Conservation (phyloP, 2,888 invertebrate species). For the Hartigia nigra region DNA sequence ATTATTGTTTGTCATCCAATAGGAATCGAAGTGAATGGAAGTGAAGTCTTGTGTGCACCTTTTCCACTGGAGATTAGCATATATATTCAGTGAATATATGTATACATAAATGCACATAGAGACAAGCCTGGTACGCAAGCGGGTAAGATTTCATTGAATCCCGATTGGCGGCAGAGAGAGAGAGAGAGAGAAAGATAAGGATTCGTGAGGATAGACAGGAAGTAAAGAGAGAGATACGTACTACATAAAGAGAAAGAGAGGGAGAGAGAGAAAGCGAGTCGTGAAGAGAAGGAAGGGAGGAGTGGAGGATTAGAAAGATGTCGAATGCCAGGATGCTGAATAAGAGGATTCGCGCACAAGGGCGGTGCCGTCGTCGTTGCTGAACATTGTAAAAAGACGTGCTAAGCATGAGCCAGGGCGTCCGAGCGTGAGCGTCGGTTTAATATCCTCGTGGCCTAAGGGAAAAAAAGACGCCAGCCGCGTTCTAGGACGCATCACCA, state of each 20-base stretch:
- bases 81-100: neutral
- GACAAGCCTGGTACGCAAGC: neutral
- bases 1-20: neutral
- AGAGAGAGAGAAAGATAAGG: neutral
- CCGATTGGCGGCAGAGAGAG: neutral
- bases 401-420: neutral
- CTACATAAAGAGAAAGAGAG: neutral
- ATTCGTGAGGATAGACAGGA: neutral
- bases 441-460: neutral
- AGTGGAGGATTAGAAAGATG: neutral
- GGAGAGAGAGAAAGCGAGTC: neutral
- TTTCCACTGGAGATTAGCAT: neutral
- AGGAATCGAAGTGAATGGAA: neutral
- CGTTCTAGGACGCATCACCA: neutral
- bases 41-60: neutral
- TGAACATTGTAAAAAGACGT: neutral
- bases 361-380: neutral
- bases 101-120: neutral
- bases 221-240: neutral
- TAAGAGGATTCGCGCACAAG: neutral
- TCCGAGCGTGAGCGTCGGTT: neutral
- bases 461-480: neutral
- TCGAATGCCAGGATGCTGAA: neutral
- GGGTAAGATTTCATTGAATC: neutral
- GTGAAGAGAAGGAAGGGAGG: conserved; percentile 1